phyloP scores from a whole-genome alignment of 2,888 invertebrate genomes.

The Onchidella celtica region DNA sequence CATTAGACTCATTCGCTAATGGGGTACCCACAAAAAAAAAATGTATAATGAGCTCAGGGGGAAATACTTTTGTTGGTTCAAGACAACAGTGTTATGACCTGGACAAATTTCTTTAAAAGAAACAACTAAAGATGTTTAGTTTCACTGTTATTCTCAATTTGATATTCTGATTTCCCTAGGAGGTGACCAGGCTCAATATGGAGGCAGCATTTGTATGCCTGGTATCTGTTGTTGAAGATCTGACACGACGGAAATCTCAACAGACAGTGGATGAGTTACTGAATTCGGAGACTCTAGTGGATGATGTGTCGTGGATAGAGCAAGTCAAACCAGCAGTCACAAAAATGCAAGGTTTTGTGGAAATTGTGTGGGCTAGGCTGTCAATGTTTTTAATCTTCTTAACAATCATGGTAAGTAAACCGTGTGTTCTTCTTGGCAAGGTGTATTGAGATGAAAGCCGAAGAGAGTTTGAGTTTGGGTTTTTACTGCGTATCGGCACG shows the following conservation, averaged over 20 bases:
- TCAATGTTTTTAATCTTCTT: conserved; percentile 87
- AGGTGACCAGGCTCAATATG: conserved; percentile 91
- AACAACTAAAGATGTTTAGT: no score
- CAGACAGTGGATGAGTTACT: neutral
- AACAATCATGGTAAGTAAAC: conserved; percentile 73
- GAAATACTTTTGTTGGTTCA: no score
- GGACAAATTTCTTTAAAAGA: no score
- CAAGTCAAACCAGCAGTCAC: conserved; percentile 84
- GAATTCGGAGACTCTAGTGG: neutral
- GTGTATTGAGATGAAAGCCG: no score
- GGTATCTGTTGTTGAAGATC: conserved; percentile 90
- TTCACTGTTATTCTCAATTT: no score
- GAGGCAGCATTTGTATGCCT: conserved; percentile 93
- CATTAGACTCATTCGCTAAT: no score
- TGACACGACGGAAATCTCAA: conserved; percentile 75
- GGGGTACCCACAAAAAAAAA: no score
- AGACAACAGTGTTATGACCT: no score
- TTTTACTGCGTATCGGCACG: no score
- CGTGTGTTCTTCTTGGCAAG: no score
- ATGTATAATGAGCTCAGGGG: no score
- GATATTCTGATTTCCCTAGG: conserved; percentile 76
- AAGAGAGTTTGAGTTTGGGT: no score
- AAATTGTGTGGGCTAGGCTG: conserved; percentile 83
- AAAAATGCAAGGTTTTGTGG: conserved; percentile 84
- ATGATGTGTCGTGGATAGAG: conserved; percentile 50